Conservation (phyloP, 2,888 invertebrate genomes). For the Drosophila glabriapex region DNA sequence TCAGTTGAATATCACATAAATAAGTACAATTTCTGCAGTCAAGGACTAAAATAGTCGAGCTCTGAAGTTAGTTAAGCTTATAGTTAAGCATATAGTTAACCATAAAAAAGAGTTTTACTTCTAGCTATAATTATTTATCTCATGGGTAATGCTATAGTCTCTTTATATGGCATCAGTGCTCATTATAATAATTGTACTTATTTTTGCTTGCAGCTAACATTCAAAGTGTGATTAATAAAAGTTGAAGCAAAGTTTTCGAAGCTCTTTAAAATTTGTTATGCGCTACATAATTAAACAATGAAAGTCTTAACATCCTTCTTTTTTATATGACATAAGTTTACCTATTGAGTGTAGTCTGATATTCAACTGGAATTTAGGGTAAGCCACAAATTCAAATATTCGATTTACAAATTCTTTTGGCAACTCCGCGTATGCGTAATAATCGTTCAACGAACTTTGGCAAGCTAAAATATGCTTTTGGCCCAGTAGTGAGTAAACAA, state of each 20-base stretch:
- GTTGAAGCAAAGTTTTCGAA: conserved; percentile 5
- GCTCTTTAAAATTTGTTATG: background rate
- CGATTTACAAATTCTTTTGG: conserved; percentile 36
- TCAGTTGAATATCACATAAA: conserved; percentile 31
- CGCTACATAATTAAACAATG: conserved; percentile 1
- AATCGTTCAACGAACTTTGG: conserved; percentile 37
- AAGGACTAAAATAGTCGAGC: background rate
- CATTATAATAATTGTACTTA: background rate
- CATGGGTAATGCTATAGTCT: background rate
- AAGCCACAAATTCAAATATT: conserved; percentile 27
- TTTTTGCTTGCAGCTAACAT: background rate
- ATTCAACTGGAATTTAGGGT: conserved; percentile 1
- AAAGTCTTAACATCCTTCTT: background rate
- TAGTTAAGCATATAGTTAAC: background rate
- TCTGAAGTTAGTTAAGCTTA: background rate
- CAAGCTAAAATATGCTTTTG: conserved; percentile 34
- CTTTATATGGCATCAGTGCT: background rate
- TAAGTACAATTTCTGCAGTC: conserved; percentile 4
- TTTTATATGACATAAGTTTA: background rate
- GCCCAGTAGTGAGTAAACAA: conserved; percentile 61
- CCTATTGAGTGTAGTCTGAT: background rate
- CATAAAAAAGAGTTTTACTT: background rate
- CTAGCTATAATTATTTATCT: background rate
- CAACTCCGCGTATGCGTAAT: conserved; percentile 43
- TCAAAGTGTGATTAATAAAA: conserved; percentile 17